Evolutionary conservation across 1,140 invertebrate species (phyloP).

Genomic region (Pollicipes pollicipes): DNA sequence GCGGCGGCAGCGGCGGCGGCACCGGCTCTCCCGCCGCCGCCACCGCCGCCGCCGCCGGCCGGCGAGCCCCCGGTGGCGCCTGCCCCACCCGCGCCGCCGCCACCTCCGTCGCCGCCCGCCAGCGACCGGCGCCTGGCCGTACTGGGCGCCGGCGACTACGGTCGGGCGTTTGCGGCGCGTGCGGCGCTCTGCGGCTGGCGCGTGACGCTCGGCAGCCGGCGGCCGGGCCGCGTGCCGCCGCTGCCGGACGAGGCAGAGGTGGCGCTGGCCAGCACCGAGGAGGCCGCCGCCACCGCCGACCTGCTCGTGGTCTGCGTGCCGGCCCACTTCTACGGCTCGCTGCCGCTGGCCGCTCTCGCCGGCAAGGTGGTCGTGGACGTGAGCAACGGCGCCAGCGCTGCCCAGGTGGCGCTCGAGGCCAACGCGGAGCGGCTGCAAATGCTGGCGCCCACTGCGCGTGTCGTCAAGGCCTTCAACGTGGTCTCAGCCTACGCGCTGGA

Average conservation of each 20-base stretch:
- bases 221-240: not conserved
- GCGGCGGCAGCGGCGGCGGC: too few species aligned
- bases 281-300: not conserved
- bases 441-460: slow-evolving; percentile 12
- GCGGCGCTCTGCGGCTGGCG: slow-evolving; percentile 17
- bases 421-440: slow-evolving; percentile 15
- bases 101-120: too few species aligned
- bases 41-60: too few species aligned
- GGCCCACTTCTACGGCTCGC: slow-evolving; percentile 7
- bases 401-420: slow-evolving; percentile 17
- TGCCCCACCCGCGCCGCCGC: too few species aligned
- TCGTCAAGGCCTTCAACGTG: slow-evolving; percentile 18
- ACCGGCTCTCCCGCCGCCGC: too few species aligned
- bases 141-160: slow-evolving; percentile 18
- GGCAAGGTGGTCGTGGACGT: slow-evolving; percentile 15
- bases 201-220: slow-evolving; percentile 17
- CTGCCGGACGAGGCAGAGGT: slow-evolving; percentile 3
- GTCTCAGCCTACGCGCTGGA: slow-evolving; percentile 18
- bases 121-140: slow-evolving; percentile 3
- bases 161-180: slow-evolving; percentile 16
- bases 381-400: slow-evolving; percentile 14
- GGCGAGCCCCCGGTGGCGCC: too few species aligned
- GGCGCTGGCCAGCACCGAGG: not conserved
- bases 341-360: slow-evolving; percentile 6
- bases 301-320: slow-evolving; percentile 15